A percentile compares a stretch with the other conserved stretches of the same genome.
Conservation (phyloP, 53 echinoderm and acorn worm species). For the Temnopleurus reevesii region DNA sequence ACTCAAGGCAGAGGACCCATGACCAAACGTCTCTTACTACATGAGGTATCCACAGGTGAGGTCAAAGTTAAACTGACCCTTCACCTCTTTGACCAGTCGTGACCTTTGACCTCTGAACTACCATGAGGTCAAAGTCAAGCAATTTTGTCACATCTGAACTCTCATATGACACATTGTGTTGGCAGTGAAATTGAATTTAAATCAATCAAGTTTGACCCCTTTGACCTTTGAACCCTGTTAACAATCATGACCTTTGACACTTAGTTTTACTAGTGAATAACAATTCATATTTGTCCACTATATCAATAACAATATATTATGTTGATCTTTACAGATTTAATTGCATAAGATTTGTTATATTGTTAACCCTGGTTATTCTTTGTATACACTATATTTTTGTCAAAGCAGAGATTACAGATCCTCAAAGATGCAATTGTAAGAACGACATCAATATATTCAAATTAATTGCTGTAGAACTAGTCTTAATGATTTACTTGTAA, state of each 20-base stretch:
- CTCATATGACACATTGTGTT: neutral
- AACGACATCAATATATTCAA: neutral
- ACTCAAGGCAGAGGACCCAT: conserved; percentile 76
- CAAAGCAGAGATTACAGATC: neutral
- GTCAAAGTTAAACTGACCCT: conserved; percentile 87
- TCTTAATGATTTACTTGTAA: neutral
- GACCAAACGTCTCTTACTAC: conserved; percentile 78
- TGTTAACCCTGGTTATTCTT: neutral
- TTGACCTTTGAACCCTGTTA: too few relatives aligned
- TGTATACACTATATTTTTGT: neutral
- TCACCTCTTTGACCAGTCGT: conserved; percentile 81
- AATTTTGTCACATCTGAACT: neutral
- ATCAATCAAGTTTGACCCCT: too few relatives aligned
- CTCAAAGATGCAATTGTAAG: neutral
- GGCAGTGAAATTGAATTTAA: too few relatives aligned
- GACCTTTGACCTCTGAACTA: conserved; percentile 9
- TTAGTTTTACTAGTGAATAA: neutral
- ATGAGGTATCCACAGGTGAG: conserved; percentile 94
- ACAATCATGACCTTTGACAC: too few relatives aligned
- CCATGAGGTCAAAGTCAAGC: neutral
- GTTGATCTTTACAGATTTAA: neutral
- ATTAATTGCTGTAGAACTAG: neutral
- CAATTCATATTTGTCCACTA: too few relatives aligned
- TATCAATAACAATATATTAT: too few relatives aligned
- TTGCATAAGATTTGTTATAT: neutral